Conservation (phyloP, 2,113 vertebrate genomes). For the Lasiurus borealis region DNA sequence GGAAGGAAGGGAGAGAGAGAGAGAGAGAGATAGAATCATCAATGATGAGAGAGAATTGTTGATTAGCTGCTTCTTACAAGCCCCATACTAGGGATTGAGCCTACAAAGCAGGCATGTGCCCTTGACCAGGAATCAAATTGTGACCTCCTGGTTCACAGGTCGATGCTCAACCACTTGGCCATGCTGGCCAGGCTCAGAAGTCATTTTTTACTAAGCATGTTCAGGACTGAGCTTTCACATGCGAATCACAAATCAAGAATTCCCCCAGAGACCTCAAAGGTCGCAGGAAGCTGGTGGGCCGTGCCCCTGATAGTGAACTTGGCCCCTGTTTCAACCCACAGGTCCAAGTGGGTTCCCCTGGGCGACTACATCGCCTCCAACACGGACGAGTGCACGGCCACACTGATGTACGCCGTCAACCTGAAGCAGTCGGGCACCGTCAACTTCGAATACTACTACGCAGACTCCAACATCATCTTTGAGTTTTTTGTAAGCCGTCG, state of each 20-base stretch:
- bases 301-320: neutral
- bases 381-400: conserved; percentile 95
- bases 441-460: conserved; percentile 95
- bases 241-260: neutral
- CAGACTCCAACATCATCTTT: conserved; percentile 95
- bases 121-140: too few relatives aligned
- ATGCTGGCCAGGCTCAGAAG: neutral
- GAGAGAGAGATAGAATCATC: too few relatives aligned
- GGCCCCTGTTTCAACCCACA: conserved; percentile 74
- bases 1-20: neutral
- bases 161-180: too few relatives aligned
- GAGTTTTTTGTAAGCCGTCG: conserved; percentile 94
- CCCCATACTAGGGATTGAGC: too few relatives aligned
- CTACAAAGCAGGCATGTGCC: too few relatives aligned
- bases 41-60: too few relatives aligned
- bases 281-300: neutral
- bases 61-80: too few relatives aligned
- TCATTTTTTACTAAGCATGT: neutral
- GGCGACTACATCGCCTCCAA: conserved; percentile 95
- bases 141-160: too few relatives aligned
- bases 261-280: neutral
- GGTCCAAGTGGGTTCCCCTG: conserved; percentile 94
- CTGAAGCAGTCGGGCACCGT: conserved; percentile 94
- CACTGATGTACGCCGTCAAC: conserved; percentile 94
- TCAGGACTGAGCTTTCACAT: neutral